Base-by-base conservation (phyloP, 2,888 invertebrate species). In the Keiferia lycopersicella region DNA sequence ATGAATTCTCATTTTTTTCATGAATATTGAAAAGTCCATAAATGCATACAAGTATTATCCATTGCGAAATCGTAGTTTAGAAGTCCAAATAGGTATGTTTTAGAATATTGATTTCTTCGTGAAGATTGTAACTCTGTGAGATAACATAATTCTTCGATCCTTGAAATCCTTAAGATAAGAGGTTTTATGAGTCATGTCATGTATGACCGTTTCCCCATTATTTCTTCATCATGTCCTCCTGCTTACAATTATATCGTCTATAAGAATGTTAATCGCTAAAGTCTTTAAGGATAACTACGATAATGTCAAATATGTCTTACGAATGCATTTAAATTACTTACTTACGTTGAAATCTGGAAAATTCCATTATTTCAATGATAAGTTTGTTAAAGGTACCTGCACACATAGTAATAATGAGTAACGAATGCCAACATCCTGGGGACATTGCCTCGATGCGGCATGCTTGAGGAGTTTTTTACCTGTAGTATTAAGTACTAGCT, bases 241-340 rank as follows among this genome's bases (percentile, higher is more conserved):
- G 64, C 26, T 41, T 63, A 64, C 62, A 62, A 62, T 64, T 60
- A 64, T 67, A 18, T 50, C 61, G 30, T 18, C 50, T 50, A 61
- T 61, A 45, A 83, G 87, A 88, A 89, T 88, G 88, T 87, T 89
- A 88, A 88, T 88, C 84, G 81, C 84, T 66, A 72, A 83, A 81
- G 80, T 80, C 79, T 79, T 87, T 84, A 45, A 83, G 66, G 41
- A 65, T 62, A 59, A 63, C 48, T 34, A 16, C 50, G 53, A 62
- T 58, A 58, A 58, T 51, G 18, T 18, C 64, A 50, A 48, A 34
- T 59, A 16, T 20, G 4, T 45, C n/a, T 34, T 34, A 56, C 56
- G 50, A 48, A 61, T 50, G 34, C 61, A 50, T 50, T 56, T 10
- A 61, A 50, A 61, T 61, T 50, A 30, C 34, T 34, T 26, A 48